These are phyloP conservation scores for Lasioglossum marginatum DNA, from an alignment of 2,888 invertebrate species.

Conservation along the genomic window DNA sequence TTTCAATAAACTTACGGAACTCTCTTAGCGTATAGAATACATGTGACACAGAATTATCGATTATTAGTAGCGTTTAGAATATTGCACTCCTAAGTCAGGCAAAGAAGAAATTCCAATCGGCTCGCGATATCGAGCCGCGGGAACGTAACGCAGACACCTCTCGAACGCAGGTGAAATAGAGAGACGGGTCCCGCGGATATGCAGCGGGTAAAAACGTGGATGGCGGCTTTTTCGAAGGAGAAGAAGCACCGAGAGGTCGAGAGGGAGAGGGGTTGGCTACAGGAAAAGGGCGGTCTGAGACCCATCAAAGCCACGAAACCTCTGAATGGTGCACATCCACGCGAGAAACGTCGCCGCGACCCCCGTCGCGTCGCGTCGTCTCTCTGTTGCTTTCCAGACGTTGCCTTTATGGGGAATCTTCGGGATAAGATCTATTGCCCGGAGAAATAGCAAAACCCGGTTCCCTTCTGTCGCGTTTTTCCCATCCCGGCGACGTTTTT, in stretches of 20 bases:
- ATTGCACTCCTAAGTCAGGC: too few relatives aligned
- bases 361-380: constrained; percentile 38
- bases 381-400: constrained; percentile 73
- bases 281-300: constrained; percentile 80
- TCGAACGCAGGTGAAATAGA: constrained; percentile 39
- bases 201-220: constrained; percentile 71
- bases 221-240: constrained; percentile 71
- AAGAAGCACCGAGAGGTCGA: constrained; percentile 67
- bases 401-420: constrained; percentile 65
- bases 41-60: too few relatives aligned
- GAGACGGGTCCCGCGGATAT: constrained; percentile 44
- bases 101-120: constrained; percentile 25
- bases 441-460: constrained; percentile 31
- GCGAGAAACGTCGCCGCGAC: constrained; percentile 58
- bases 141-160: constrained; percentile 39
- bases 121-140: constrained; percentile 34
- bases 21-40: too few relatives aligned
- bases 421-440: constrained; percentile 55
- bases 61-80: too few relatives aligned
- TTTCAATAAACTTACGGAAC: too few relatives aligned
- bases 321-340: constrained; percentile 71
- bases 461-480: not conserved
- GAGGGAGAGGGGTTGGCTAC: constrained; percentile 61
- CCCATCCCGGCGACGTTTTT: not conserved
- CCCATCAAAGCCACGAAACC: constrained; percentile 79